Conservation (phyloP, 2,113 vertebrate species). For the Cavia aperea region DNA sequence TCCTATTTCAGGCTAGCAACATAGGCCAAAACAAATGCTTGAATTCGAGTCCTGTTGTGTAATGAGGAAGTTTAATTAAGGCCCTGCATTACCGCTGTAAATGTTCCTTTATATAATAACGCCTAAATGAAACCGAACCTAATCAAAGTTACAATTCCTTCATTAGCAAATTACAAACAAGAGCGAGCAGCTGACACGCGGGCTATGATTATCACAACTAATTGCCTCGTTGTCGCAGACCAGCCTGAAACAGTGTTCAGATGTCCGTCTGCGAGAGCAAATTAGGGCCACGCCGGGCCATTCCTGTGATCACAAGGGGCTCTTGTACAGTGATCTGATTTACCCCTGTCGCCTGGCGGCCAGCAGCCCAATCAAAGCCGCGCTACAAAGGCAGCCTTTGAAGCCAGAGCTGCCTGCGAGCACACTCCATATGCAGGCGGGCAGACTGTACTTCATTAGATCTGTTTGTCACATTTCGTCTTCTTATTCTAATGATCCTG, state of each 20-base stretch:
- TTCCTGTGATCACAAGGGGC: conserved; percentile 82
- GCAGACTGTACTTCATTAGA: conserved; percentile 88
- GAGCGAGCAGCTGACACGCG: conserved; percentile 84
- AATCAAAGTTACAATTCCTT: conserved; percentile 96
- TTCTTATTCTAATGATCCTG: conserved; percentile 95
- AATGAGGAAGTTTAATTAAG: conserved; percentile 87
- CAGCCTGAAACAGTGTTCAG: conserved; percentile 81
- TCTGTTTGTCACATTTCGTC: conserved; percentile 81
- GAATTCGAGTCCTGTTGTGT: conserved; percentile 75
- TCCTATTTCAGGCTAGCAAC: conserved; percentile 68
- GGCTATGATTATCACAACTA: conserved; percentile 87
- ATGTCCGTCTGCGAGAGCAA: conserved; percentile 80
- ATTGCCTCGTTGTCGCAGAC: conserved; percentile 89
- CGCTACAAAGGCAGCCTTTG: conserved; percentile 83
- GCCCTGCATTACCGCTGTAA: conserved; percentile 84
- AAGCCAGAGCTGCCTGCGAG: conserved; percentile 76
- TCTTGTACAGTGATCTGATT: conserved; percentile 75
- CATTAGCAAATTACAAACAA: conserved; percentile 98
- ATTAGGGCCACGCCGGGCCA: conserved; percentile 82
- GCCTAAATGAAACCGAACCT: conserved; percentile 88
- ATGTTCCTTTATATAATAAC: conserved; percentile 83
- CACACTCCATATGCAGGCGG: conserved; percentile 80
- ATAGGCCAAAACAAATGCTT: conserved; percentile 78
- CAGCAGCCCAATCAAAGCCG: conserved; percentile 82
- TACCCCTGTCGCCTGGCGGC: conserved; percentile 75